A percentile compares a stretch with the other conserved stretches of the same genome.
These are phyloP conservation scores for Rhyzopertha dominica DNA, from an alignment of 1,140 invertebrate species.

Conservation along the genomic window DNA sequence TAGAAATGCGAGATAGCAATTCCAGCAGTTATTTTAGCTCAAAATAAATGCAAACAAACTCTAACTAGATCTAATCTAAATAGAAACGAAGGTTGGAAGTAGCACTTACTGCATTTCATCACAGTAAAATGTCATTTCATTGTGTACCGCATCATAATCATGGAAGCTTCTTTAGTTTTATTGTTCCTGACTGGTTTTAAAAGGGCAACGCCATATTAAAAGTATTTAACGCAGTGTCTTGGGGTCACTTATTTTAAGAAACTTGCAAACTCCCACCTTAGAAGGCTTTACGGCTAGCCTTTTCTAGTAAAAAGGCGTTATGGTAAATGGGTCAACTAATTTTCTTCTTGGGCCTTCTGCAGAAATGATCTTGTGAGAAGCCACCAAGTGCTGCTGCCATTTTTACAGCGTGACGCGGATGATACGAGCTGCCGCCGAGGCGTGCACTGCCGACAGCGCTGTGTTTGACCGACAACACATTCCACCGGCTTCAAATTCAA, in stretches of 20 bases:
- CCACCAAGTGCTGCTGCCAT: constrained; percentile 46
- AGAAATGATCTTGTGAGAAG: constrained; percentile 47
- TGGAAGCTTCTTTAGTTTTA: no score
- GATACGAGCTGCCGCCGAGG: constrained; percentile 26
- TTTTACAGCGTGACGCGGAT: constrained; percentile 44
- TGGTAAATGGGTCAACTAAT: constrained; percentile 49
- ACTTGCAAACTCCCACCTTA: constrained; percentile 46
- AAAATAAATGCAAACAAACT: constrained; percentile 2
- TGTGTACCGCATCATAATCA: no score
- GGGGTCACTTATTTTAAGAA: no score
- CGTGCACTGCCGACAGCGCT: constrained; percentile 40
- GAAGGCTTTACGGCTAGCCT: constrained; percentile 42
- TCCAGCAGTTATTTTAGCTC: constrained; percentile 5
- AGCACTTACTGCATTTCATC: no score
- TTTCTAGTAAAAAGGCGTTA: constrained; percentile 39
- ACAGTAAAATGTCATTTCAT: no score
- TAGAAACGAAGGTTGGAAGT: no score
- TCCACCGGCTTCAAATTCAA: constrained; percentile 32
- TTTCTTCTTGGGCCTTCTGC: constrained; percentile 50
- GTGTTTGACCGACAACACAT: constrained; percentile 39
- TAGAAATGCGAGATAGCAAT: no score
- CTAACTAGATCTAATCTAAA: no score
- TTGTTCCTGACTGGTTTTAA: no score
- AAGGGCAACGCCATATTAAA: no score
- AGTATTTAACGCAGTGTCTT: no score